phyloP scores from a whole-genome alignment of 2,888 invertebrate genomes.

The Drosophila paranaensis region DNA sequence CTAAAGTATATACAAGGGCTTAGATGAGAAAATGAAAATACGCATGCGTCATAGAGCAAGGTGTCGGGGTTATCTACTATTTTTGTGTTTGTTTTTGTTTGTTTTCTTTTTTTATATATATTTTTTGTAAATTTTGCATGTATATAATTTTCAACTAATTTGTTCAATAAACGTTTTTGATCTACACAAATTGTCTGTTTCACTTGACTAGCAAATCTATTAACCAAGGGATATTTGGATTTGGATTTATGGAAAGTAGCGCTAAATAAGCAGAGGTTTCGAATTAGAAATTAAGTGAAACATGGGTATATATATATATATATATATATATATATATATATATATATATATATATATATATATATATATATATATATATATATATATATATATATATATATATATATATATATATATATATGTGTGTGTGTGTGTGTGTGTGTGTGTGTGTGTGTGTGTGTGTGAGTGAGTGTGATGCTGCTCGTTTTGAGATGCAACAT shows the following conservation, averaged over 20 bases:
- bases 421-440: conserved; percentile 28
- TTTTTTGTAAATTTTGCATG: conserved; percentile 35
- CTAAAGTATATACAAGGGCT: conserved; percentile 52
- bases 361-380: too few species aligned
- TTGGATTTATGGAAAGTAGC: conserved; percentile 37
- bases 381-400: too few species aligned
- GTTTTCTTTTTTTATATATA: conserved; percentile 16
- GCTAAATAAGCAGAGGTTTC: conserved; percentile 36
- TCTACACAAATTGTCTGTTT: conserved; percentile 72
- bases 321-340: too few species aligned
- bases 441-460: conserved; percentile 31
- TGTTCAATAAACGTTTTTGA: conserved; percentile 64
- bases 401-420: too few species aligned
- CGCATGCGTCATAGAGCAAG: conserved; percentile 36
- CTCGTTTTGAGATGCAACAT: conserved; percentile 75
- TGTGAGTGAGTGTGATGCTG: conserved; percentile 64
- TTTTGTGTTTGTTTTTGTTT: conserved; percentile 11
- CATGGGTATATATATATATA: conserved; percentile 28
- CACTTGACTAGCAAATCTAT: conserved; percentile 76
- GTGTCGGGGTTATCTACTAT: conserved; percentile 32
- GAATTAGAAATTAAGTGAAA: conserved; percentile 25
- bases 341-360: too few species aligned
- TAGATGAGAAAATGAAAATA: conserved; percentile 50
- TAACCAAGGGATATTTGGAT: conserved; percentile 49
- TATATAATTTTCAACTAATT: conserved; percentile 61